These are phyloP conservation scores for Lithosia quadra DNA, from an alignment of 2,888 invertebrate species.

Conservation along the genomic window DNA sequence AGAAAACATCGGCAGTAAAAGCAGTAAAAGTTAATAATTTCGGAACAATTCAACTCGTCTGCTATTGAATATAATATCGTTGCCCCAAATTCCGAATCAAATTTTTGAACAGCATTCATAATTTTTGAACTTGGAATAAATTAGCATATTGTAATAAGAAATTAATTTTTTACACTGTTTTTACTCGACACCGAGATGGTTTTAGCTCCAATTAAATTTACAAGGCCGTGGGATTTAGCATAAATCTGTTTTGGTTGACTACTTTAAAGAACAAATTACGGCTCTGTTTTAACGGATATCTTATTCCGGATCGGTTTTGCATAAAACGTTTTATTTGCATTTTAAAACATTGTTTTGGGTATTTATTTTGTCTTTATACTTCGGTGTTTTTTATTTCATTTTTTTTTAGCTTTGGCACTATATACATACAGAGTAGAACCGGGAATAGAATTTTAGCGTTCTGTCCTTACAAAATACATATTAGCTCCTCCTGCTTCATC, in stretches of 20 bases:
- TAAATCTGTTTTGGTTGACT: conserved; percentile 19
- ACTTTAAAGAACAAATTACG: conserved; percentile 16
- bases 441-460: neutral
- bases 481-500: conserved; percentile 11
- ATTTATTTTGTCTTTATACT: neutral
- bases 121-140: conserved; percentile 42
- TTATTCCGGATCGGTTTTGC: conserved; percentile 10
- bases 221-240: conserved; percentile 14
- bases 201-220: conserved; percentile 23
- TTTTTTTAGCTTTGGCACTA: too few species aligned
- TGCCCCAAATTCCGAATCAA: conserved; percentile 20
- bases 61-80: conserved; percentile 21
- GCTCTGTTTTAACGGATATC: neutral
- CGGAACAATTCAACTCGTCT: conserved; percentile 14
- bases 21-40: neutral
- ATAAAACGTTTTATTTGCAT: conserved; percentile 13
- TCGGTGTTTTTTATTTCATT: neutral
- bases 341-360: neutral
- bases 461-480: conserved; percentile 17
- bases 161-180: conserved; percentile 42
- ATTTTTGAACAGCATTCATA: conserved; percentile 37
- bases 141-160: conserved; percentile 38
- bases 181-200: conserved; percentile 21
- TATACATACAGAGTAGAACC: neutral
- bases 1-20: too few species aligned